A percentile compares a stretch with the other conserved stretches of the same genome.
Evolutionary conservation across 2,888 invertebrate genomes (phyloP).

Genomic region (Laspeyria flexula): DNA sequence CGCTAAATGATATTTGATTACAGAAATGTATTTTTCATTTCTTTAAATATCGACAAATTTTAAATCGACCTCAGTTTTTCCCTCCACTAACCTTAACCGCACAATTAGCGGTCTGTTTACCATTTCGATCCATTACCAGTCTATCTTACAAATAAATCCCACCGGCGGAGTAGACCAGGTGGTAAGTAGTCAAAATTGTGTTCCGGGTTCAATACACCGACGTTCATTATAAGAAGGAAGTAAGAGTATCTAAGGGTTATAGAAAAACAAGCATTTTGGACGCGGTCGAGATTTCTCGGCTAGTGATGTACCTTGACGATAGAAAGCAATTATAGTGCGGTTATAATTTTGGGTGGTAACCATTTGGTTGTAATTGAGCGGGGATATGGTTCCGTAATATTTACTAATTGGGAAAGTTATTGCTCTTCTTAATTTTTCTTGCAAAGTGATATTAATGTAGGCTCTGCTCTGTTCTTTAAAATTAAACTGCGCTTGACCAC

Average conservation of each 20-base stretch:
- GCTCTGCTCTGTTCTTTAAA: no score
- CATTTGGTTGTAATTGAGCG: no score
- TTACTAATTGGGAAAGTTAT: no score
- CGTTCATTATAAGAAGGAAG: slow-evolving; percentile 6
- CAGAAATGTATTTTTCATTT: no score
- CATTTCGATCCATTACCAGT: slow-evolving; percentile 57
- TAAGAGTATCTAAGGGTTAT: neutral
- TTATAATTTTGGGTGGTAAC: no score
- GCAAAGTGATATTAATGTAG: no score
- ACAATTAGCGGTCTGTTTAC: slow-evolving; percentile 75
- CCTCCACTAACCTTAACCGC: slow-evolving; percentile 61
- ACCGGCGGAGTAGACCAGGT: slow-evolving; percentile 33
- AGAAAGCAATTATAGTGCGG: no score
- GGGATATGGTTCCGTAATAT: no score
- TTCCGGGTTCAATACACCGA: slow-evolving; percentile 25
- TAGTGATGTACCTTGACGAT: neutral
- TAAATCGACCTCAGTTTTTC: slow-evolving; percentile 20
- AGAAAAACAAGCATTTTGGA: neutral
- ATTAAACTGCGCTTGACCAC: no score
- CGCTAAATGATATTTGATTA: no score
- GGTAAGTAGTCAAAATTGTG: slow-evolving; percentile 13
- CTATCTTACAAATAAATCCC: slow-evolving; percentile 47
- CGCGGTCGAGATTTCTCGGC: neutral
- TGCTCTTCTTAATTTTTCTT: no score
- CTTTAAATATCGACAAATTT: neutral